These are phyloP conservation scores for Dryomyza anilis DNA, from an alignment of 2,888 invertebrate species.

Conservation along the genomic window DNA sequence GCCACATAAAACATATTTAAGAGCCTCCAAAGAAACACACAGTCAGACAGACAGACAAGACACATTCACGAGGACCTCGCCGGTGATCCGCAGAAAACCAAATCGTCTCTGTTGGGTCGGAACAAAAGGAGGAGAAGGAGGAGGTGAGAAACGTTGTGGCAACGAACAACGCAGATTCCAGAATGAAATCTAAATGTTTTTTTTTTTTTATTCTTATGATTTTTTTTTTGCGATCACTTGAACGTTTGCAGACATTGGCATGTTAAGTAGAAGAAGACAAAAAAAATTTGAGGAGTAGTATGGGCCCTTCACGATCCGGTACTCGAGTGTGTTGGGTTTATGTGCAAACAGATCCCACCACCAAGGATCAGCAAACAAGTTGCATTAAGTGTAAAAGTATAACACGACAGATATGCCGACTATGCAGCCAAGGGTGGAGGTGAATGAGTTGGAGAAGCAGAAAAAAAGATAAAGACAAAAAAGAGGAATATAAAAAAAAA, in stretches of 20 bases:
- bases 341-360: conserved; percentile 13
- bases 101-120: too few relatives aligned
- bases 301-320: background rate
- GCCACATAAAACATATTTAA: conserved; percentile 29
- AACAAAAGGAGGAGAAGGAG: too few relatives aligned
- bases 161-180: conserved; percentile 8
- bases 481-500: background rate
- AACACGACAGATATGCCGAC: conserved; percentile 11
- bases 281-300: background rate
- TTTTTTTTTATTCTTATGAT: too few relatives aligned
- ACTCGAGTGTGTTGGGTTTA: background rate
- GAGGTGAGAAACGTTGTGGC: too few relatives aligned
- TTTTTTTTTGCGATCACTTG: conserved; percentile 1
- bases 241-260: conserved; percentile 23
- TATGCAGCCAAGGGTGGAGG: background rate
- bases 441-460: background rate
- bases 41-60: background rate
- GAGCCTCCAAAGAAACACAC: conserved; percentile 13
- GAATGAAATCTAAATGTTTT: conserved; percentile 26
- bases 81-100: too few relatives aligned
- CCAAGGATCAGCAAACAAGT: conserved; percentile 23
- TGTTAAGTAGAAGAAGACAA: conserved; percentile 8
- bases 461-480: background rate
- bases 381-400: conserved; percentile 22
- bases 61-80: background rate